Base-by-base conservation (phyloP, 1,140 invertebrate species). In the Anoplophora glabripennis region DNA sequence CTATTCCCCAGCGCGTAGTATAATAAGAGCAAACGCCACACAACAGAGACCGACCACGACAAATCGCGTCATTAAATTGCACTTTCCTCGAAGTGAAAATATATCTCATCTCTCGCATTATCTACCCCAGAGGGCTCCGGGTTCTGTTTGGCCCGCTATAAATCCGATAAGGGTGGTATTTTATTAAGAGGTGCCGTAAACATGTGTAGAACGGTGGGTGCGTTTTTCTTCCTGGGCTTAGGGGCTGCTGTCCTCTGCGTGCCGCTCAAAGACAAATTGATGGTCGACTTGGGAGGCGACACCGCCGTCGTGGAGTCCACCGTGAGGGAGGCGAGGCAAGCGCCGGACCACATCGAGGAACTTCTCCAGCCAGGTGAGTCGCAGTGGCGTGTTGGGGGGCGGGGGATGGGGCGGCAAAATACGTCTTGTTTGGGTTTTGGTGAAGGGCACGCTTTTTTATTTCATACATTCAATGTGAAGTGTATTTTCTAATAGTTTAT, bases 291-390 rank as follows among this genome's bases (percentile, higher is more conserved):
- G n/a, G 59, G 53, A 5, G 48, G 47, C 35, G 59, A 61, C 54
- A 61, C 59, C 11, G 59, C 59, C 47, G 28, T 68, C n/a, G 66
- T 68, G n/a, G 63, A 68, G 46, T 68, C 66, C 18, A 57, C 61
- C 7, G 60, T 68, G 4, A 41, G 66, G 17, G 66, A 68, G 51
- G 57, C 63, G 8, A 18, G 66, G 44, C 63, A 63, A 4, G 60
- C 49, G 11, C 65, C 65, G 17, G 64, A 63, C 44, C 57, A 61
- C 38, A 57, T 64, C 21, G 54, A 61, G 40, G 62, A 64, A 17
- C 44, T 64, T 35, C 33, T 64, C 10, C 21, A 53, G n/a, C 58
- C 58, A 61, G 62, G 62, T 64, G 42, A 57, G 38, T 9, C 21
- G n/a, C 37, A 18, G 37, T 4, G 34, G 14, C 41, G 21, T 5